Evolutionary conservation across 2,888 invertebrate genomes (phyloP).

Genomic region (Tuberolachnus salignus): DNA sequence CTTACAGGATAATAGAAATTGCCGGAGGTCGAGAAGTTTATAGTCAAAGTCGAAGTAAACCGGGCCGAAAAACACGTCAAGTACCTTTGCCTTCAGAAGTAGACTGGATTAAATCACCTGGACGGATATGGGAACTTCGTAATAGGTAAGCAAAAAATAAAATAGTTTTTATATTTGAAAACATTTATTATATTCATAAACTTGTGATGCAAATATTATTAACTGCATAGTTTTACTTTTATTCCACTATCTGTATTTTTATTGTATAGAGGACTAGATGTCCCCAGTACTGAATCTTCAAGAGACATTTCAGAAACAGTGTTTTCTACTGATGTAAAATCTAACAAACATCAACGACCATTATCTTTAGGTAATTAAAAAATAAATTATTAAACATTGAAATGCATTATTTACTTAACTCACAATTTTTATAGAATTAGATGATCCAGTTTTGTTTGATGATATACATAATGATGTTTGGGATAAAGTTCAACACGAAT

Average conservation of each 20-base stretch:
- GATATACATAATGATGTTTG: conserved; percentile 49
- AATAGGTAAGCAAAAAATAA: conserved; percentile 60
- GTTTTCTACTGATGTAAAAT: conserved; percentile 69
- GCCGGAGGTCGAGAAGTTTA: conserved; percentile 85
- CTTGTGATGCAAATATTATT: conserved; percentile 19
- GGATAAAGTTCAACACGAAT: conserved; percentile 55
- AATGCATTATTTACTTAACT: not conserved
- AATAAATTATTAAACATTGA: not conserved
- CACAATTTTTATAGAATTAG: conserved; percentile 35
- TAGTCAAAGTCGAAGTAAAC: conserved; percentile 81
- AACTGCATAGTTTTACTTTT: conserved; percentile 34
- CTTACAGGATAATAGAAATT: conserved; percentile 72
- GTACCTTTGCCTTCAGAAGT: conserved; percentile 53
- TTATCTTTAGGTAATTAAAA: conserved; percentile 30
- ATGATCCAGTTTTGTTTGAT: conserved; percentile 52
- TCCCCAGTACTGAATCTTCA: conserved; percentile 64
- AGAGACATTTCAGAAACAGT: conserved; percentile 70
- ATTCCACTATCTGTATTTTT: conserved; percentile 24
- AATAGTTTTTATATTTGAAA: not conserved
- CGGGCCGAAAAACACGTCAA: conserved; percentile 70
- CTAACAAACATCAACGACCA: conserved; percentile 62
- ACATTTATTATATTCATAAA: not conserved
- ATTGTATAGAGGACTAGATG: conserved; percentile 63
- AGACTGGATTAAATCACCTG: conserved; percentile 58
- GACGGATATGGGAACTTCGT: conserved; percentile 68